A percentile compares a stretch with the other conserved stretches of the same genome.
Conservation (phyloP, 2,113 vertebrate genomes). For the Apaloderma vittatum region DNA sequence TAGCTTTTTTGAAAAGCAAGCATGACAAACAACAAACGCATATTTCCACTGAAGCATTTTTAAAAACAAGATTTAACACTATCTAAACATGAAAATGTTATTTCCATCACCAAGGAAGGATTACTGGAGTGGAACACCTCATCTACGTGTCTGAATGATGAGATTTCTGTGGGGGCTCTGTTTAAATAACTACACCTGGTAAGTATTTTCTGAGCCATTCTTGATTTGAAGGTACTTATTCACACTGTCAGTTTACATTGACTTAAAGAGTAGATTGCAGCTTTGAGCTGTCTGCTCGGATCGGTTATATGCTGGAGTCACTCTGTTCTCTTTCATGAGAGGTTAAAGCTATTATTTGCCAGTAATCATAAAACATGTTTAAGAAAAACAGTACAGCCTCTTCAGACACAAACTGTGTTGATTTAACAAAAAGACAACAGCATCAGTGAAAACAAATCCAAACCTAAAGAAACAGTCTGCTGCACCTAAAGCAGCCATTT, state of each 20-base stretch:
- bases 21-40: not conserved
- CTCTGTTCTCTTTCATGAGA: not conserved
- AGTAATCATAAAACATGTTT: not conserved
- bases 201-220: not conserved
- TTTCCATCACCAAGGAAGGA: not conserved
- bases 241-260: not conserved
- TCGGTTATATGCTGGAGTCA: not conserved
- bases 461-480: not conserved
- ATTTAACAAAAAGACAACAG: constrained; percentile 14
- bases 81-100: not conserved
- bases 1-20: not conserved
- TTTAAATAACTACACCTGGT: not conserved
- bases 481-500: not conserved
- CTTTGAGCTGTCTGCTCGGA: not conserved
- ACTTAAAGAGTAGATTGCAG: not conserved
- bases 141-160: not conserved
- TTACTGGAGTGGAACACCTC: not conserved
- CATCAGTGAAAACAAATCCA: not conserved
- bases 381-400: not conserved
- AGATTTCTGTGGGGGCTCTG: not conserved
- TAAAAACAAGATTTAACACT: not conserved
- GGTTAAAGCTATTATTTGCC: constrained; percentile 10
- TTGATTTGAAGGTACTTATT: constrained; percentile 23
- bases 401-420: not conserved
- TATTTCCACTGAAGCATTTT: not conserved